Conservation (phyloP, 2,113 vertebrate species). For the Poeciliopsis turrubarensis region DNA sequence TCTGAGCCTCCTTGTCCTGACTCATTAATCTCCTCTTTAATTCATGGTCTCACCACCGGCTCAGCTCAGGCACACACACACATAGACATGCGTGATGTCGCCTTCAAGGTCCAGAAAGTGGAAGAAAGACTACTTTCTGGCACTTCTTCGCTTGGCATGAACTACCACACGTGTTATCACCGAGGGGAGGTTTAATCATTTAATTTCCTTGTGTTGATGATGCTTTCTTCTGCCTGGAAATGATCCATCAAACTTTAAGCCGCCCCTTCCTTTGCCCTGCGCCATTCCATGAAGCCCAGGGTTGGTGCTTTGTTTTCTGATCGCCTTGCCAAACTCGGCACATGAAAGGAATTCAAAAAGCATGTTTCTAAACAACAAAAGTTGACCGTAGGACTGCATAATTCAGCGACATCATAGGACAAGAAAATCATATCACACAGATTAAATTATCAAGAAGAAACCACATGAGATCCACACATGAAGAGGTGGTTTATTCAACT, state of each 20-base stretch:
- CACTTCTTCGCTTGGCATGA: slow-evolving; percentile 28
- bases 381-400: too few relatives aligned
- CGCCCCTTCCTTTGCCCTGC: not conserved
- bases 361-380: too few relatives aligned
- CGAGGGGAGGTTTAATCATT: slow-evolving; percentile 47
- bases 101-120: slow-evolving; percentile 34
- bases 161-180: slow-evolving; percentile 18
- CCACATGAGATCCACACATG: too few relatives aligned
- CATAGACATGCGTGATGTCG: slow-evolving; percentile 4
- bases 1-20: slow-evolving; percentile 75
- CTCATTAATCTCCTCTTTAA: slow-evolving; percentile 82
- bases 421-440: too few relatives aligned
- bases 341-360: not conserved
- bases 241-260: slow-evolving; percentile 25
- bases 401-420: too few relatives aligned
- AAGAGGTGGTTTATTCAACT: too few relatives aligned
- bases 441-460: too few relatives aligned
- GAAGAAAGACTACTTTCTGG: not conserved
- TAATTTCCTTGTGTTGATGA: slow-evolving; percentile 28
- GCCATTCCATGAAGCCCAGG: not conserved
- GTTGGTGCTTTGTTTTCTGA: not conserved
- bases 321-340: not conserved
- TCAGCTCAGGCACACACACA: slow-evolving; percentile 29
- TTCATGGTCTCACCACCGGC: slow-evolving; percentile 69
- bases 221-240: slow-evolving; percentile 24